Conservation (phyloP, 2,888 invertebrate species). For the Pardosa pseudoannulata region DNA sequence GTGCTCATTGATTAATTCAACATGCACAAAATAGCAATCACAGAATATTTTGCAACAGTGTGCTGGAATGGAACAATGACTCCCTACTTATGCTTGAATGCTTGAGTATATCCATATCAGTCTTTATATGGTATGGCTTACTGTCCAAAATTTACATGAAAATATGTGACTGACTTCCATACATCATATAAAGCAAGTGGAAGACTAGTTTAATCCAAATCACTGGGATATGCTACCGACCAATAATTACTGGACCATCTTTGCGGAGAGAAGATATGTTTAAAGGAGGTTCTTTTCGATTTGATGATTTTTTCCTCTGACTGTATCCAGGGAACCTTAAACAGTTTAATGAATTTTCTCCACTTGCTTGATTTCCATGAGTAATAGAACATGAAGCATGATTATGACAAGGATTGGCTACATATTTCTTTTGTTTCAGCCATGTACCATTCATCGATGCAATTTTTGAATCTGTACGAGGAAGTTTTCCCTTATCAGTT, state of each 20-base stretch:
- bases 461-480: constrained; percentile 24
- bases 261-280: constrained; percentile 56
- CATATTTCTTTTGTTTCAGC: constrained; percentile 51
- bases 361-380: constrained; percentile 29
- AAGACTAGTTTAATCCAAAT: constrained; percentile 36
- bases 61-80: constrained; percentile 56
- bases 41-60: constrained; percentile 63
- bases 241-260: constrained; percentile 55
- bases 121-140: constrained; percentile 13
- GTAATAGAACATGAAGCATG: constrained; percentile 19
- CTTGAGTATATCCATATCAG: neutral
- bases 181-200: constrained; percentile 31
- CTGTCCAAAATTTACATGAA: neutral
- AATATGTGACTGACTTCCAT: constrained; percentile 30
- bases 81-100: constrained; percentile 28
- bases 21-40: constrained; percentile 58
- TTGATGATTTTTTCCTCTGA: constrained; percentile 31
- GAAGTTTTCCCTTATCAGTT: constrained; percentile 30
- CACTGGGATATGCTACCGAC: constrained; percentile 62
- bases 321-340: constrained; percentile 15
- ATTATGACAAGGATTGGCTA: constrained; percentile 22
- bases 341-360: constrained; percentile 38
- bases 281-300: constrained; percentile 26
- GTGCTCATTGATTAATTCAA: constrained; percentile 27
- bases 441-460: constrained; percentile 32